phyloP scores from a whole-genome alignment of 2,888 invertebrate genomes.

The Synanthedon formicaeformis region DNA sequence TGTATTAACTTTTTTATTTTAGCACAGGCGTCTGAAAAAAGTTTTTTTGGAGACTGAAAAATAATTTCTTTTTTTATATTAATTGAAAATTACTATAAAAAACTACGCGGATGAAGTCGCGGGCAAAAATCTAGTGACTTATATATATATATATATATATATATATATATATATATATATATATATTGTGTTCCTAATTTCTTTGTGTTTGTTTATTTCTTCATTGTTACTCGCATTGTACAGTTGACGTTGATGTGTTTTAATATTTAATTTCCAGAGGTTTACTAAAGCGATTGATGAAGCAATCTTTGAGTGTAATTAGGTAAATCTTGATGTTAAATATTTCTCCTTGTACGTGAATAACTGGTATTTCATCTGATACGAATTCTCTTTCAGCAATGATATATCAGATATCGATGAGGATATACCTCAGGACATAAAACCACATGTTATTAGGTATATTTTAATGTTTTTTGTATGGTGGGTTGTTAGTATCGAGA shows the following conservation, averaged over 20 bases:
- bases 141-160: too few relatives aligned
- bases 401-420: slow-evolving; percentile 42
- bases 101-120: too few relatives aligned
- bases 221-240: slow-evolving; percentile 2
- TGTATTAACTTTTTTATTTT: too few relatives aligned
- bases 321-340: slow-evolving; percentile 37
- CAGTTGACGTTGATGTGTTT: slow-evolving; percentile 12
- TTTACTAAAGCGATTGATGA: slow-evolving; percentile 27
- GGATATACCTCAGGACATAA: slow-evolving; percentile 17
- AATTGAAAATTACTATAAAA: too few relatives aligned
- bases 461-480: neutral
- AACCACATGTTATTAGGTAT: slow-evolving; percentile 56
- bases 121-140: too few relatives aligned
- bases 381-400: slow-evolving; percentile 56
- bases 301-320: slow-evolving; percentile 36
- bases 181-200: neutral
- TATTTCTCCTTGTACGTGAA: slow-evolving; percentile 8
- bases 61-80: too few relatives aligned
- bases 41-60: too few relatives aligned
- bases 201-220: slow-evolving; percentile 5
- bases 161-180: too few relatives aligned
- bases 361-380: slow-evolving; percentile 22
- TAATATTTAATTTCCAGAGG: slow-evolving; percentile 39
- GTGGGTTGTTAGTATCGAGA: neutral
- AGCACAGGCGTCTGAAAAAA: too few relatives aligned